Percentiles rank a stretch among this genome's conserved stretches.
Evolutionary conservation across 1,140 invertebrate species (phyloP).

Genomic region (Oryctes rhinoceros): DNA sequence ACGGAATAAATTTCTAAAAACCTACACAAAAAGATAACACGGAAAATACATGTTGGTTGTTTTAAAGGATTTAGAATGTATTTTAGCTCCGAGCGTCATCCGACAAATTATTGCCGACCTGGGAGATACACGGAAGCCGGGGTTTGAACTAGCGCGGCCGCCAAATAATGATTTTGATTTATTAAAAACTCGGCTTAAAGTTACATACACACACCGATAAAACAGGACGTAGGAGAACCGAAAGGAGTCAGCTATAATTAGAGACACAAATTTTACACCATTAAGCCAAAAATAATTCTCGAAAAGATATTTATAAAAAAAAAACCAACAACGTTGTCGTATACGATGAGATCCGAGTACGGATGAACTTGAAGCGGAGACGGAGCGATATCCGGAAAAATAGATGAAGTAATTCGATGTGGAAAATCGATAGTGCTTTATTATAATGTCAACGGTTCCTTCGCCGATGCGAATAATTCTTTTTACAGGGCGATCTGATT

Average conservation of each 20-base stretch:
- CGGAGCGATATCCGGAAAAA: not conserved
- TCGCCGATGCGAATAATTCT: not conserved
- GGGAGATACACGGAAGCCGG: not conserved
- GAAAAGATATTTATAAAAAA: not conserved
- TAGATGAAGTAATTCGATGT: not conserved
- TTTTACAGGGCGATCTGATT: not conserved
- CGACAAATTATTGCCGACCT: not conserved
- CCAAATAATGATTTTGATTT: conserved; percentile 19
- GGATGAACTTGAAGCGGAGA: not conserved
- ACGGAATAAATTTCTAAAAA: not conserved
- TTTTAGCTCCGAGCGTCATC: not conserved
- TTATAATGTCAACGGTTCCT: not conserved
- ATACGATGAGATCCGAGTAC: not conserved
- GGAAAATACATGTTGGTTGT: not conserved
- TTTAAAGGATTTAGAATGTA: conserved; percentile 30
- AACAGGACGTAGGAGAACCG: not conserved
- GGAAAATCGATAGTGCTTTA: not conserved
- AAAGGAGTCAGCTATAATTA: too few relatives aligned
- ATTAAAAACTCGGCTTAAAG: conserved; percentile 9
- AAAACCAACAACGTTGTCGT: not conserved
- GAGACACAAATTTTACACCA: not conserved
- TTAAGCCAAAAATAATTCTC: not conserved
- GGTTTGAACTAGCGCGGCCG: not conserved
- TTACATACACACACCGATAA: not conserved
- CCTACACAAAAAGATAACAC: not conserved